phyloP scores from a whole-genome alignment of 2,797 vertebrate species.

The Chromobotia macracanthus region DNA sequence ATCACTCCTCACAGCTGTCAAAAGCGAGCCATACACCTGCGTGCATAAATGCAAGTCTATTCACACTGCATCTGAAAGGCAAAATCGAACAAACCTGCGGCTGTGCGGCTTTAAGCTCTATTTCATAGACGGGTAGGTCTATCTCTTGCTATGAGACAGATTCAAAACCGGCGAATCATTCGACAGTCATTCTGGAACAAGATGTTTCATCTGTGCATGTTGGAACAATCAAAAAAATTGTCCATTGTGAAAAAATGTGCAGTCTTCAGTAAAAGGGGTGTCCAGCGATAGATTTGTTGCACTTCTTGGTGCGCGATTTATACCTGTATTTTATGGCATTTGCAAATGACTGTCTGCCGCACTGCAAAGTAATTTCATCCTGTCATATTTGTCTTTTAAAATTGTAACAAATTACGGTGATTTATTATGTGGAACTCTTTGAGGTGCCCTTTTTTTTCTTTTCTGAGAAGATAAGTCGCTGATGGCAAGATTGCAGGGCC shows the following conservation, averaged over 20 bases:
- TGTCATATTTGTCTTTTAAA: constrained; percentile 97
- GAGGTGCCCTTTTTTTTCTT: constrained; percentile 56
- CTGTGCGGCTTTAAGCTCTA: constrained; percentile 9
- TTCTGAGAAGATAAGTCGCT: constrained; percentile 80
- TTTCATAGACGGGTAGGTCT: neutral
- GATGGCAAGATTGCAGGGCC: constrained; percentile 86
- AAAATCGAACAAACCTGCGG: constrained; percentile 42
- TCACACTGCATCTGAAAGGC: constrained; percentile 39
- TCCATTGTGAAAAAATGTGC: neutral
- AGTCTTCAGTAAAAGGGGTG: neutral
- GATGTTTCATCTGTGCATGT: neutral
- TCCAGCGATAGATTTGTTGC: constrained; percentile 78
- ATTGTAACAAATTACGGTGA: constrained; percentile 92
- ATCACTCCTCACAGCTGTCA: constrained; percentile 49
- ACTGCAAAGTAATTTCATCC: constrained; percentile 88
- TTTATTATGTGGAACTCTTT: constrained; percentile 84
- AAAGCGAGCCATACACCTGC: constrained; percentile 39
- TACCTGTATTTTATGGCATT: constrained; percentile 88
- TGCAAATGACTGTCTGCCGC: constrained; percentile 87
- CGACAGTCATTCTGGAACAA: neutral
- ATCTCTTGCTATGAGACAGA: constrained; percentile 10
- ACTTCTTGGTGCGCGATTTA: constrained; percentile 81
- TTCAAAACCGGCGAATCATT: neutral
- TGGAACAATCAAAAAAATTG: neutral
- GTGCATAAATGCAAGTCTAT: constrained; percentile 27